Evolutionary conservation across 2,113 vertebrate species (phyloP).

Genomic region (Salvelinus alpinus): DNA sequence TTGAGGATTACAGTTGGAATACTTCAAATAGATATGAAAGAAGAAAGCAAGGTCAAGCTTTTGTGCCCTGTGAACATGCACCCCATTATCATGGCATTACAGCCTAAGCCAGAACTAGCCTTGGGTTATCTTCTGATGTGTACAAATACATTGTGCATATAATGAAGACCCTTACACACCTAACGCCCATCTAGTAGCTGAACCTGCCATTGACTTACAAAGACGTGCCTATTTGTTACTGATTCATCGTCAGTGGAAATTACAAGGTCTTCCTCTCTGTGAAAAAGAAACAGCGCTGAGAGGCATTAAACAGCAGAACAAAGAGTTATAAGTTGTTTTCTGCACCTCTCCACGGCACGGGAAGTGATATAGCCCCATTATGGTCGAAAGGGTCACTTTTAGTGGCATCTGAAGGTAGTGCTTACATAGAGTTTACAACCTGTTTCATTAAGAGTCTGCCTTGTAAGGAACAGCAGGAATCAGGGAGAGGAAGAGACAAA

Average conservation of each 20-base stretch:
- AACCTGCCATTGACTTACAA: conserved; percentile 42
- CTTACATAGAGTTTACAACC: conserved; percentile 85
- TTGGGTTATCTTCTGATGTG: conserved; percentile 7
- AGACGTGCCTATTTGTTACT: conserved; percentile 41
- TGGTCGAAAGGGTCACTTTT: conserved; percentile 73
- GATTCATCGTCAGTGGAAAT: conserved; percentile 50
- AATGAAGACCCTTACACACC: conserved; percentile 24
- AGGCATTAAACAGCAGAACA: conserved; percentile 58
- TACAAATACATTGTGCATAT: conserved; percentile 28
- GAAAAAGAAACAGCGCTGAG: conserved; percentile 53
- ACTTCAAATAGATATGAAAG: background rate
- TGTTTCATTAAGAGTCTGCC: conserved; percentile 86
- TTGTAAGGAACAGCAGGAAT: conserved; percentile 76
- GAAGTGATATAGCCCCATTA: conserved; percentile 85
- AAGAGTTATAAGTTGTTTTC: conserved; percentile 67
- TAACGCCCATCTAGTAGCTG: conserved; percentile 19
- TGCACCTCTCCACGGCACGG: conserved; percentile 71
- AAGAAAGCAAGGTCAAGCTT: background rate
- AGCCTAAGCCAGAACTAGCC: conserved; percentile 6
- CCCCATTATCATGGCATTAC: background rate
- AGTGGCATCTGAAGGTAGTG: conserved; percentile 72
- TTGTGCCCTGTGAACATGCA: conserved; percentile 1
- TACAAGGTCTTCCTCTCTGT: conserved; percentile 49
- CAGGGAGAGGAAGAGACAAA: conserved; percentile 83
- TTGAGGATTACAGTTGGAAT: background rate